A percentile compares a stretch with the other conserved stretches of the same genome.
phyloP scores from a whole-genome alignment of 2,888 invertebrate species.

The Ganaspis brasiliensis region DNA sequence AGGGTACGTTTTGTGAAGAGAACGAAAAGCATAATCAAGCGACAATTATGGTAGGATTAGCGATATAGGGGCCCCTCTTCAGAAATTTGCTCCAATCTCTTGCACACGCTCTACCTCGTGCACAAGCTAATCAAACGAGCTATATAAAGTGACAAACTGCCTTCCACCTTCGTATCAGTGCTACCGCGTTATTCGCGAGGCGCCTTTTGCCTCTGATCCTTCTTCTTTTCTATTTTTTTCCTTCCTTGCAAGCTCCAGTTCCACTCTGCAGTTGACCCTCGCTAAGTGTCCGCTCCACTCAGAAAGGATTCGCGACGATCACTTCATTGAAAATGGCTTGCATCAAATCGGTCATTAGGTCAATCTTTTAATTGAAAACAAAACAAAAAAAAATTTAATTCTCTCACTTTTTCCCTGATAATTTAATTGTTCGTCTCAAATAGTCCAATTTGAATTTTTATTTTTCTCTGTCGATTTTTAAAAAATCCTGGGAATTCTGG shows the following conservation, averaged over 20 bases:
- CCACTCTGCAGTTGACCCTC: neutral
- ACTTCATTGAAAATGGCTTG: slow-evolving; percentile 57
- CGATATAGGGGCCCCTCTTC: slow-evolving; percentile 58
- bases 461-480: neutral
- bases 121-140: slow-evolving; percentile 67
- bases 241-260: neutral
- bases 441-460: neutral
- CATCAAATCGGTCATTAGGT: slow-evolving; percentile 61
- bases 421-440: no score
- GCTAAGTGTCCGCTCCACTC: neutral
- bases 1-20: slow-evolving; percentile 29
- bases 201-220: slow-evolving; percentile 42
- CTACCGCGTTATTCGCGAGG: slow-evolving; percentile 56
- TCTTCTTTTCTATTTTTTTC: slow-evolving; percentile 37
- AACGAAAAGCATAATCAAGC: slow-evolving; percentile 54
- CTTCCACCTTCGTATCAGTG: slow-evolving; percentile 69
- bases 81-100: slow-evolving; percentile 46
- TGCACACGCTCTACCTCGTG: slow-evolving; percentile 63
- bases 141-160: slow-evolving; percentile 79
- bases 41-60: slow-evolving; percentile 63
- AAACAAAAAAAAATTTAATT: no score
- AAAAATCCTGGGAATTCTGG: neutral
- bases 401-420: no score
- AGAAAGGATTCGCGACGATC: neutral
- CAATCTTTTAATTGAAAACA: slow-evolving; percentile 61